Base-by-base conservation (phyloP, 2,888 invertebrate genomes). In the Callyntrura sp. region DNA sequence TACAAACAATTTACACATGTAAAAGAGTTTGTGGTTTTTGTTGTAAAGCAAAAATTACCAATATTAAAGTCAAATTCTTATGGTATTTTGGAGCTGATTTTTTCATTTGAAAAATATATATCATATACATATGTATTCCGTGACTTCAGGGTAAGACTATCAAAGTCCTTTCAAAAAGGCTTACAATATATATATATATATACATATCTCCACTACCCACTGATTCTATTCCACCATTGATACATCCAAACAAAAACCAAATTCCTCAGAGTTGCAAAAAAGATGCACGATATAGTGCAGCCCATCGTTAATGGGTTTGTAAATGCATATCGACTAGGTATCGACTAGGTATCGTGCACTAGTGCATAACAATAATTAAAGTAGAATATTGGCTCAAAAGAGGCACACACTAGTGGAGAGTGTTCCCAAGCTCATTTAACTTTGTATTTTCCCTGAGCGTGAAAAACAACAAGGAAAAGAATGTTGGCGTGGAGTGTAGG, bases 361-460 rank as follows among this genome's bases (percentile, higher is more conserved):
- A 51, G 73, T 14, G 48, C 17, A 48, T 1, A 12, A 14, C 14
- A 76, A 48, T 76, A 76, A 48, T 51, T 9, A 48, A 76, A 51
- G 20, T 20, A 45, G 73, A 76, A 17, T 76, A 76, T 23, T 48
- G 73, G 20, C 20, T 73, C 73, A 73, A 48, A 73, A 48, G 73
- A 43, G 45, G 45, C 48, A 20, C 5, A 68, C n/a, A n/a, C n/a
- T n/a, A 43, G 35, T 65, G 68, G 17, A 68, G 1, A 48, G 73
- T 73, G 43, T 73, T 73, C 48, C 20, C 73, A 73, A 73, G 17
- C 45, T 73, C 73, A 73, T 73, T 73, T 73, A 17, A 23, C 45
- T 73, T 73, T 45, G 20, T 20, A 73, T 73, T 73, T 73, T 65
- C 43, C 12, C 28, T 43, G 68, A 35, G n/a, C 12, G n/a, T 2